Percentiles rank a stretch among this genome's conserved stretches.
phyloP scores from a whole-genome alignment of 2,797 vertebrate genomes.

The Choloepus didactylus region DNA sequence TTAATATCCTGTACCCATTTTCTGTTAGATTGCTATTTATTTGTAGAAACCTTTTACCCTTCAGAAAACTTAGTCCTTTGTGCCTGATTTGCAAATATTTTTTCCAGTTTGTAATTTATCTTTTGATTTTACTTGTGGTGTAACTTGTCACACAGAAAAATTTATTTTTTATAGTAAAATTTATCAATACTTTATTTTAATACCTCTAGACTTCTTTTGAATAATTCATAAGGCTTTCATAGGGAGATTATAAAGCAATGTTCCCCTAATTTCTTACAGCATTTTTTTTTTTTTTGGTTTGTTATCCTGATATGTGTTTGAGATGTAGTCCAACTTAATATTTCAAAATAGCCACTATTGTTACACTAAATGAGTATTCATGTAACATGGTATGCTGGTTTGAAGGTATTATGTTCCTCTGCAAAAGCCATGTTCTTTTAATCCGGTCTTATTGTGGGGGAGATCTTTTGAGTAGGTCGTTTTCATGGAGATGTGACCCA shows the following conservation, averaged over 20 bases:
- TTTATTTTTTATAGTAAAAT: not conserved
- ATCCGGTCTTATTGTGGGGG: too few species aligned
- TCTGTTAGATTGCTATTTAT: slow-evolving; percentile 12
- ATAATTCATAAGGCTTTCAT: not conserved
- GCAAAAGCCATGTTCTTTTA: too few species aligned
- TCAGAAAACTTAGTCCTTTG: not conserved
- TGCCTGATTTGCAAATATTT: not conserved
- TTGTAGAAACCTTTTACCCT: slow-evolving; percentile 10
- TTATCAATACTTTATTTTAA: not conserved
- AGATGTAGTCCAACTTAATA: not conserved
- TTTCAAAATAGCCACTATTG: not conserved
- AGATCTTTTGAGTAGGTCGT: too few species aligned
- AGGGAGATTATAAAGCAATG: not conserved
- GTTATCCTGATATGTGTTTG: not conserved
- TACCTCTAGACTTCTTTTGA: not conserved
- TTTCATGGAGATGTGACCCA: too few species aligned
- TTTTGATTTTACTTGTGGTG: not conserved
- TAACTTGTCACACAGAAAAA: not conserved
- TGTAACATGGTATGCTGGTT: too few species aligned
- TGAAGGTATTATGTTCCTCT: too few species aligned
- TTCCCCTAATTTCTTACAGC: not conserved
- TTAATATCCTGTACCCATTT: not conserved
- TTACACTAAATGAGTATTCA: not conserved
- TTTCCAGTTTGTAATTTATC: not conserved
- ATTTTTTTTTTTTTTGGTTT: not conserved